phyloP scores from a whole-genome alignment of 2,888 invertebrate genomes.

The Cheilosia grossa region DNA sequence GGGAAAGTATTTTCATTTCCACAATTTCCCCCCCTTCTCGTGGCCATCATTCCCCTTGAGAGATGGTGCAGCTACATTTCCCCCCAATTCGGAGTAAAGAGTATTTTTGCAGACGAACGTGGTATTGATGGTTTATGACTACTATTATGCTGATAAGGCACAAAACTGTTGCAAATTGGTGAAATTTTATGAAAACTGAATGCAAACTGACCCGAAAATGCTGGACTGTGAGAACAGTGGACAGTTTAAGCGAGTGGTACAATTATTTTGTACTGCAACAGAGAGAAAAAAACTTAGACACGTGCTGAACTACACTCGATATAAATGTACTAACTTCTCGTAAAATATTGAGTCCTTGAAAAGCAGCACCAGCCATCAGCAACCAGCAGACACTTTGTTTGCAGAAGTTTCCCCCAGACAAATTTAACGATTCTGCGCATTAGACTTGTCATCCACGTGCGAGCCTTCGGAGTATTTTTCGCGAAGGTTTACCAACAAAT shows the following conservation, averaged over 20 bases:
- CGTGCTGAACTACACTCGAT: constrained; percentile 65
- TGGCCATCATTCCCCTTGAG: constrained; percentile 10
- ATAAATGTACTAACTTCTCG: constrained; percentile 52
- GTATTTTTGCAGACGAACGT: constrained; percentile 9
- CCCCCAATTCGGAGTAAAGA: constrained; percentile 30
- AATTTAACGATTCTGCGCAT: constrained; percentile 40
- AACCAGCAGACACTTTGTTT: constrained; percentile 33
- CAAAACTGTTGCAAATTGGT: neutral
- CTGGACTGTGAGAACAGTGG: constrained; percentile 22
- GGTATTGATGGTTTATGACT: constrained; percentile 13
- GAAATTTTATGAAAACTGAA: neutral
- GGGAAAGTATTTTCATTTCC: constrained; percentile 32
- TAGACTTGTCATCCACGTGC: constrained; percentile 13
- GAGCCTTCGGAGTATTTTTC: constrained; percentile 28
- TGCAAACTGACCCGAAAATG: constrained; percentile 58
- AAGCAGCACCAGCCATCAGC: constrained; percentile 23
- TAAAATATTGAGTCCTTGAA: constrained; percentile 58
- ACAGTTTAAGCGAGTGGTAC: constrained; percentile 45
- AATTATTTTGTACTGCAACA: constrained; percentile 56
- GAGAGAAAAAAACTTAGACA: constrained; percentile 57
- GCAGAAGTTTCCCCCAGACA: constrained; percentile 42
- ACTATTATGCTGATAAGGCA: neutral
- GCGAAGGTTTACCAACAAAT: constrained; percentile 34
- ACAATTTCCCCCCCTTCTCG: constrained; percentile 27
- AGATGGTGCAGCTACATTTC: constrained; percentile 15